Base-by-base conservation (phyloP, 2,888 invertebrate species). In the Synergus itoensis region DNA sequence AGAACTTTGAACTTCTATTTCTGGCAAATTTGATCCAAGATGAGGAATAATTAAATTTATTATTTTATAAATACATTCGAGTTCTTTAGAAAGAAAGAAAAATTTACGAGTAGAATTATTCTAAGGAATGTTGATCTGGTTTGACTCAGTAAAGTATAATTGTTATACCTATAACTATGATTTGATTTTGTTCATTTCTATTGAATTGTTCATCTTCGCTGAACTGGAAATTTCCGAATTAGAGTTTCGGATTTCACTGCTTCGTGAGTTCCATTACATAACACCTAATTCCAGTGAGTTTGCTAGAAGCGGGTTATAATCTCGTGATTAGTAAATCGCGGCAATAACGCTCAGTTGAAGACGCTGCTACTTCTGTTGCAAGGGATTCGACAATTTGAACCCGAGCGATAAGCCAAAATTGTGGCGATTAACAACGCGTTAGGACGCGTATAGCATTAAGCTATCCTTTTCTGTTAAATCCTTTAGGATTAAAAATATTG, bases 301-400 rank as follows among this genome's bases (percentile, higher is more conserved):
- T 67, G 67, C 67, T 43, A 21, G 14, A 67, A 43, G 43, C 21
- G 21, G 41, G 43, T 43, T 67, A 67, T 67, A 67, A 67, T 67
- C 67, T 67, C 41, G 41, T 41, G 43, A 67, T 67, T 67, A 67
- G 67, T 45, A 45, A 67, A 67, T 67, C 21, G 67, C 43, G 43
- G 67, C 67, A 67, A 21, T 67, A 67, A 67, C 43, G 67, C 21
- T 21, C 0, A 28, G 48, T 0, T 48, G 14, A 16, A 28, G 28
- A 28, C 28, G 28, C 28, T 28, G 28, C 28, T 28, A 3, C 28
- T 28, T 28, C 28, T 28, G 28, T 28, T 28, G 28, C 28, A 28
- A 28, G 28, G 28, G 28, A 28, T 28, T 28, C 28, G 28, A 28
- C 28, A 28, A 28, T 28, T 28, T 28, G 28, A 28, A 28, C 28